These are phyloP conservation scores for Aphidoletes aphidimyza DNA, from an alignment of 2,888 invertebrate genomes.

Conservation along the genomic window DNA sequence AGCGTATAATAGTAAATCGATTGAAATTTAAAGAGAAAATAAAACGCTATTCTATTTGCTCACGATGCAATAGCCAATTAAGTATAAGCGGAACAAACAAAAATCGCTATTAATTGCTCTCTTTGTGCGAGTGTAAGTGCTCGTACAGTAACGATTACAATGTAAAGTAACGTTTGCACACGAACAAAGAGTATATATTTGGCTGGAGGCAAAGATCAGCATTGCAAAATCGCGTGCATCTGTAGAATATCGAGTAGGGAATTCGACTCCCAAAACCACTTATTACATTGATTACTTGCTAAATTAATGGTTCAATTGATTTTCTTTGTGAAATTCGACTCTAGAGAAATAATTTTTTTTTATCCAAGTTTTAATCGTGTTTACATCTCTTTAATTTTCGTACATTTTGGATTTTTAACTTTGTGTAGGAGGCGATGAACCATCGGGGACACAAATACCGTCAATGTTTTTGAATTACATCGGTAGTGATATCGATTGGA, in stretches of 20 bases:
- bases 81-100: conserved; percentile 1
- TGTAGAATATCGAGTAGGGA: too few species aligned
- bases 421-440: conserved; percentile 79
- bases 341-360: not conserved
- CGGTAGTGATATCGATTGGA: conserved; percentile 82
- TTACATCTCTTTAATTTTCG: not conserved
- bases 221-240: not conserved
- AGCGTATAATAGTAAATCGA: not conserved
- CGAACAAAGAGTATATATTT: conserved; percentile 18
- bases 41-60: not conserved
- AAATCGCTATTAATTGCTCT: conserved; percentile 29
- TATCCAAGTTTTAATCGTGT: conserved; percentile 58
- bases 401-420: too few species aligned
- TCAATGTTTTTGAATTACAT: conserved; percentile 90
- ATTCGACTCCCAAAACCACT: not conserved
- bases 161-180: conserved; percentile 1
- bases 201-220: not conserved
- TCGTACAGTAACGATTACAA: not conserved
- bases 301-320: not conserved
- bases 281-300: not conserved
- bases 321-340: not conserved
- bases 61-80: not conserved
- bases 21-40: not conserved
- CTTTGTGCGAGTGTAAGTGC: too few species aligned
- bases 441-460: conserved; percentile 88